These are phyloP conservation scores for Pseudocheirus occidentalis DNA, from an alignment of 2,797 vertebrate species.

Conservation along the genomic window DNA sequence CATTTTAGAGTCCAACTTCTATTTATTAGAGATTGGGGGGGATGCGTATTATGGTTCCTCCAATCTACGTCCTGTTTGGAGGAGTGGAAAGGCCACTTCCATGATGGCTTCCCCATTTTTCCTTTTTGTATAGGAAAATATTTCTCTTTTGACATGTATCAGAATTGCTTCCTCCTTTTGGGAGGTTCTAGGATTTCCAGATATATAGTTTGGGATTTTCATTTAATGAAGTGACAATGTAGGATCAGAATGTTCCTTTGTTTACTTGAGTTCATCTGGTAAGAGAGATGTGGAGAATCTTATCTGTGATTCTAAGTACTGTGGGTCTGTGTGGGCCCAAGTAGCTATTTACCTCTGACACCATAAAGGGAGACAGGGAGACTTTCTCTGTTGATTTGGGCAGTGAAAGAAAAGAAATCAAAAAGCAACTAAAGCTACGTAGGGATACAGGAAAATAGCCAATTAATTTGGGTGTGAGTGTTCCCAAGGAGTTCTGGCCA, in stretches of 20 bases:
- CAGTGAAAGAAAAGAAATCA: neutral
- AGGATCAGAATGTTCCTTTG: neutral
- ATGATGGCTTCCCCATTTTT: neutral
- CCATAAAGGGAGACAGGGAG: neutral
- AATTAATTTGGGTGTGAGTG: neutral
- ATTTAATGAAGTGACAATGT: neutral
- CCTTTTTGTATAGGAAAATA: neutral
- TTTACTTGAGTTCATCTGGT: neutral
- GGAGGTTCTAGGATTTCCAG: neutral
- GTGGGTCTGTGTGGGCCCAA: neutral
- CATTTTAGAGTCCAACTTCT: neutral
- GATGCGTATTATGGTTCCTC: neutral
- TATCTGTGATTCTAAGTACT: neutral
- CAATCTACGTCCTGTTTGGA: neutral
- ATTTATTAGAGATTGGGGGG: neutral
- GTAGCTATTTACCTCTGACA: neutral
- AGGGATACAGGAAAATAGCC: neutral
- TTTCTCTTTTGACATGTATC: neutral
- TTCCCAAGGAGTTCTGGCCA: neutral
- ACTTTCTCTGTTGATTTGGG: neutral
- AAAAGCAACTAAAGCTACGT: neutral
- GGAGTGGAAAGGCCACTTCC: neutral
- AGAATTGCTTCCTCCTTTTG: neutral
- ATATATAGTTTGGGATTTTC: neutral
- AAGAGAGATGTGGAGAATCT: neutral